These are phyloP conservation scores for Holcopasites calliopsidis DNA, from an alignment of 1,140 invertebrate genomes.

Conservation along the genomic window DNA sequence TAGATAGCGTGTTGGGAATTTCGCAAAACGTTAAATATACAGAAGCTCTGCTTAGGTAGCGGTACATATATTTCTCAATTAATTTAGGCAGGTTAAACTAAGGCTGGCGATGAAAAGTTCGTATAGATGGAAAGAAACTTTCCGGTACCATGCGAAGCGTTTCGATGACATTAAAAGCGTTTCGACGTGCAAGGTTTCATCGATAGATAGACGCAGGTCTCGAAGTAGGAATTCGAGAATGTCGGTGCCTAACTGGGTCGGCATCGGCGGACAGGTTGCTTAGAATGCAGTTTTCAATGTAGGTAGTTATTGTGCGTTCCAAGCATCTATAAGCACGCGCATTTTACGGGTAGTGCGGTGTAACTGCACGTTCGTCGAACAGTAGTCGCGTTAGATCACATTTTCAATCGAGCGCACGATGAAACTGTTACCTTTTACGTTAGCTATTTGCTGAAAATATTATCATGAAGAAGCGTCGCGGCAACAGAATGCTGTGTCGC, in stretches of 20 bases:
- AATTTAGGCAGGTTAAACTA: too few species aligned
- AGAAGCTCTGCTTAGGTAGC: too few species aligned
- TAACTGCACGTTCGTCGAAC: conserved; percentile 15
- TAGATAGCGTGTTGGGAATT: too few species aligned
- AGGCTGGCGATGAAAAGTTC: too few species aligned
- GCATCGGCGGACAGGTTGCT: conserved; percentile 35
- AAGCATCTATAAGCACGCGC: conserved; percentile 26
- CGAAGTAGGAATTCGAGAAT: conserved; percentile 41
- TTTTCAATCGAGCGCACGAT: neutral
- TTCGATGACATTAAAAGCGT: neutral
- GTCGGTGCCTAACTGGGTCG: conserved; percentile 44
- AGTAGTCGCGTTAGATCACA: neutral
- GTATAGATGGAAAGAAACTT: too few species aligned
- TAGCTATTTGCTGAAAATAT: neutral
- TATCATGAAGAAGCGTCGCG: neutral
- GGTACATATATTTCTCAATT: too few species aligned
- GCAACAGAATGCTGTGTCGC: too few species aligned
- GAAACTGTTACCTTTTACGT: neutral
- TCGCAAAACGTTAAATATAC: too few species aligned
- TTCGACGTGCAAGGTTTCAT: neutral
- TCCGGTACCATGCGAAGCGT: too few species aligned
- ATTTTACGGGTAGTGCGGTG: conserved; percentile 1
- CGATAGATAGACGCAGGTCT: conserved; percentile 12
- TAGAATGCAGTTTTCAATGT: conserved; percentile 48
- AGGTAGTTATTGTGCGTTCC: conserved; percentile 28